Conservation (phyloP, 2,797 vertebrate species). For the Macropus fuliginosus region DNA sequence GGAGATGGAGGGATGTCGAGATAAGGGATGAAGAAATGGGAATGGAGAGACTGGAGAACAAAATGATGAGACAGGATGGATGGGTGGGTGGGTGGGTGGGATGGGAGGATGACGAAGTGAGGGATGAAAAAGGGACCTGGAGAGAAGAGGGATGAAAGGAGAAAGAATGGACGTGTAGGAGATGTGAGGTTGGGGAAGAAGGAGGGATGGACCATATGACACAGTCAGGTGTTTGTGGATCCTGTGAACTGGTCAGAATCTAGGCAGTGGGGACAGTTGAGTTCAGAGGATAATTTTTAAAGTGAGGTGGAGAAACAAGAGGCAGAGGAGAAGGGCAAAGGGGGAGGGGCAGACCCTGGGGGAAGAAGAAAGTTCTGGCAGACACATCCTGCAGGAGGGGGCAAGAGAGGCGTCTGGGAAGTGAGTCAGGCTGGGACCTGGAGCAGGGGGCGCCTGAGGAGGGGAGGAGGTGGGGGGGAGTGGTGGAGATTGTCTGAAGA, state of each 20-base stretch:
- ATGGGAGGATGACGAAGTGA: background rate
- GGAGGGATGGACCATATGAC: background rate
- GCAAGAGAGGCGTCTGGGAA: slow-evolving; percentile 63
- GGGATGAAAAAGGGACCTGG: background rate
- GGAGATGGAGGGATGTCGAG: background rate
- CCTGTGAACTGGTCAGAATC: background rate
- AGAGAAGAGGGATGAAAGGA: background rate
- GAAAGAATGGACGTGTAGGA: background rate
- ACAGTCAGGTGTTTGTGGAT: background rate
- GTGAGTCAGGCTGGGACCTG: slow-evolving; percentile 67
- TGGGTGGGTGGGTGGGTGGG: background rate
- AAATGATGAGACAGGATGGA: background rate
- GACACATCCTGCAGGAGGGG: slow-evolving; percentile 72
- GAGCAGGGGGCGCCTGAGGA: slow-evolving; percentile 35
- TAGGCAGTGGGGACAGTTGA: background rate
- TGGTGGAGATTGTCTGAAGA: background rate
- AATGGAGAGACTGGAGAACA: background rate
- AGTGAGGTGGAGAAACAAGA: slow-evolving; percentile 65
- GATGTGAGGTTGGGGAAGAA: slow-evolving; percentile 17
- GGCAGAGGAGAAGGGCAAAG: background rate
- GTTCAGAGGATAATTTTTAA: background rate
- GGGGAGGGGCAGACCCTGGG: slow-evolving; percentile 51
- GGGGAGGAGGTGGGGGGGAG: slow-evolving; percentile 31
- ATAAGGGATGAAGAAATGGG: background rate
- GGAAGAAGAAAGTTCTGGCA: slow-evolving; percentile 19